Conservation (phyloP, 2,113 vertebrate genomes). For the Tylochromis polylepis region DNA sequence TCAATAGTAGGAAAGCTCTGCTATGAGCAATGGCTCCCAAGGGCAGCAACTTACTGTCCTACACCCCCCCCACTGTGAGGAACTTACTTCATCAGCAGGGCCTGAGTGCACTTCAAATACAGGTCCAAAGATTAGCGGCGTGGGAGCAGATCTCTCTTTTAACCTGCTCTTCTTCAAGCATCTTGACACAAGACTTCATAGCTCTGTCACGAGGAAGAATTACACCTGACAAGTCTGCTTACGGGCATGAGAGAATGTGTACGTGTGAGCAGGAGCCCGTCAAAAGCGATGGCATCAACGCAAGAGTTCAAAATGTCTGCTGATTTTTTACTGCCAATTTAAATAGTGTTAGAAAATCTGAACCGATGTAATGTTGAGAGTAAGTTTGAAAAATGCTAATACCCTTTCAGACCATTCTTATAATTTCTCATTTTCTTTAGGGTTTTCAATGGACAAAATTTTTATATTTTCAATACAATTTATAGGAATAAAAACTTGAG, state of each 20-base stretch:
- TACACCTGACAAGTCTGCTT: constrained; percentile 52
- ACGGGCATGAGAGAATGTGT: constrained; percentile 3
- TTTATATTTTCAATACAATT: neutral
- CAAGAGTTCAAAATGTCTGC: neutral
- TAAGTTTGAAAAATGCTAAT: neutral
- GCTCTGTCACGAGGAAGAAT: constrained; percentile 46
- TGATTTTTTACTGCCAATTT: neutral
- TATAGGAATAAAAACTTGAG: neutral
- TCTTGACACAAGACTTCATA: constrained; percentile 54
- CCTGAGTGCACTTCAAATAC: constrained; percentile 54
- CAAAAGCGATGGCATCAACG: constrained; percentile 25
- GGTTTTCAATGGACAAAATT: neutral
- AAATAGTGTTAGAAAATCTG: neutral
- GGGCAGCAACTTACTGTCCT: constrained; percentile 23
- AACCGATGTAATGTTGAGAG: neutral
- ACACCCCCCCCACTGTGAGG: neutral
- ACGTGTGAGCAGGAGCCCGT: constrained; percentile 12
- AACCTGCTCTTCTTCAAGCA: constrained; percentile 45
- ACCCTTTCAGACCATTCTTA: neutral
- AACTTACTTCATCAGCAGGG: constrained; percentile 53
- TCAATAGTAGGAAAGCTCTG: constrained; percentile 15
- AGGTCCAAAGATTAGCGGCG: constrained; percentile 42
- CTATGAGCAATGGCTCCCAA: neutral
- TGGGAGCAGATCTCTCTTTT: constrained; percentile 39
- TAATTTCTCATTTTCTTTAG: neutral